phyloP scores from a whole-genome alignment of 2,797 vertebrate genomes.

The Trachurus trachurus region DNA sequence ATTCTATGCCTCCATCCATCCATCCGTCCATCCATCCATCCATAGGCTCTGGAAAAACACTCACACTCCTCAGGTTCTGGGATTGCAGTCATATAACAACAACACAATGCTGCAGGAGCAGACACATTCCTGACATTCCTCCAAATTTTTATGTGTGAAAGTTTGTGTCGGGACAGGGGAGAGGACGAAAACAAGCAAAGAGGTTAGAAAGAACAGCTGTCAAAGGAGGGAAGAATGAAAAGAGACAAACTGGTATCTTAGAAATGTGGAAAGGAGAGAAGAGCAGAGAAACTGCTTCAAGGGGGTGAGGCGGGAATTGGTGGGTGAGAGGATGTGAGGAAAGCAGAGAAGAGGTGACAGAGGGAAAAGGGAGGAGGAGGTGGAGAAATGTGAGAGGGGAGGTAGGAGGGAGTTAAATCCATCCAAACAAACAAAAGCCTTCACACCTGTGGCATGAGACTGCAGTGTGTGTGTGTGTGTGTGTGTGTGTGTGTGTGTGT shows the following conservation, averaged over 20 bases:
- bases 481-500: not conserved
- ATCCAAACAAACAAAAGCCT: conserved; percentile 75
- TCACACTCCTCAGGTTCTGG: conserved; percentile 69
- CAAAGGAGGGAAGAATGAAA: conserved; percentile 15
- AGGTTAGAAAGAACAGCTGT: conserved; percentile 32
- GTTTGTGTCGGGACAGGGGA: conserved; percentile 46
- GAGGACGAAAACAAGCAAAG: conserved; percentile 38
- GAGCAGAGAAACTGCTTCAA: conserved; percentile 13
- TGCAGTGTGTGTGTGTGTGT: not conserved
- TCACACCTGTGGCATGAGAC: conserved; percentile 69
- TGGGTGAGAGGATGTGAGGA: conserved; percentile 29
- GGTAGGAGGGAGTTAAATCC: conserved; percentile 48
- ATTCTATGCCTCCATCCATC: conserved; percentile 51
- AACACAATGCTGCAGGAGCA: conserved; percentile 81
- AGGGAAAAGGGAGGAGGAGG: conserved; percentile 18
- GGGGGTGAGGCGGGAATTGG: not conserved
- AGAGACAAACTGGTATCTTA: conserved; percentile 22
- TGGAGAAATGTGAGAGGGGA: conserved; percentile 54
- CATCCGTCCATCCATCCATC: conserved; percentile 50
- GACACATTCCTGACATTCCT: conserved; percentile 78
- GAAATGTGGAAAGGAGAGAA: conserved; percentile 36
- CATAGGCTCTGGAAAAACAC: conserved; percentile 72
- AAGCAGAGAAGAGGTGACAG: conserved; percentile 30
- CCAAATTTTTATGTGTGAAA: conserved; percentile 49
- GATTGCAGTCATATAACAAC: conserved; percentile 78